Percentiles rank a stretch among this genome's conserved stretches.
phyloP scores from a whole-genome alignment of 2,113 vertebrate species.

The Mustelus asterias region DNA sequence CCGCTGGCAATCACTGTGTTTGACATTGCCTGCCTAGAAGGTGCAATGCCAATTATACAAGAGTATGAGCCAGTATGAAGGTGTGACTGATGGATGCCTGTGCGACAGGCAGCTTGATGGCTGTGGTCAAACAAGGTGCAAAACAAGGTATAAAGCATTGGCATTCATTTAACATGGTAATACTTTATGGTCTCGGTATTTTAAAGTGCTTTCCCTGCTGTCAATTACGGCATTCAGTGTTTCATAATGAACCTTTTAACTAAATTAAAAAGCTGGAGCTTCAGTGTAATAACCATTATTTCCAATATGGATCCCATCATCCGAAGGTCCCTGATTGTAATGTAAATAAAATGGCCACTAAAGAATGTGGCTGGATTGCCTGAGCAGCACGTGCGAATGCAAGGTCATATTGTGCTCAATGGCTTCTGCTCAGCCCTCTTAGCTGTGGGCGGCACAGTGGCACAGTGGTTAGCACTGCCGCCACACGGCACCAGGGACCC shows the following conservation, averaged over 20 bases:
- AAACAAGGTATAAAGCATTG: neutral
- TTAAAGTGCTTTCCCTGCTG: neutral
- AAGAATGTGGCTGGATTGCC: neutral
- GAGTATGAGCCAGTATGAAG: neutral
- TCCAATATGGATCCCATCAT: neutral
- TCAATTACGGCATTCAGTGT: neutral
- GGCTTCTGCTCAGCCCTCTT: no score
- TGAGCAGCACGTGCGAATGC: neutral
- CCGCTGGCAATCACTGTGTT: neutral
- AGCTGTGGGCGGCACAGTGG: no score
- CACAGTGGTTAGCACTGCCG: no score
- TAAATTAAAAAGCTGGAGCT: neutral
- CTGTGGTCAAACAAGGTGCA: neutral
- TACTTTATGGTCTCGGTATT: neutral
- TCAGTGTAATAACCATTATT: neutral
- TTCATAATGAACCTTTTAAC: constrained; percentile 26
- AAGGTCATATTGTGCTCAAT: no score
- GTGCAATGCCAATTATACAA: neutral
- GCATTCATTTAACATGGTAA: neutral
- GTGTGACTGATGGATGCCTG: neutral
- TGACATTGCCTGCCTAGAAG: constrained; percentile 1
- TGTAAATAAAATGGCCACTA: neutral
- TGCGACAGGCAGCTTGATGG: neutral
- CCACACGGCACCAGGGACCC: no score
- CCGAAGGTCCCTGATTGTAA: neutral